Evolutionary conservation across 2,888 invertebrate genomes (phyloP), one percentile per base, ranked within the genome.

Genomic region (Leptothorax acervorum): DNA sequence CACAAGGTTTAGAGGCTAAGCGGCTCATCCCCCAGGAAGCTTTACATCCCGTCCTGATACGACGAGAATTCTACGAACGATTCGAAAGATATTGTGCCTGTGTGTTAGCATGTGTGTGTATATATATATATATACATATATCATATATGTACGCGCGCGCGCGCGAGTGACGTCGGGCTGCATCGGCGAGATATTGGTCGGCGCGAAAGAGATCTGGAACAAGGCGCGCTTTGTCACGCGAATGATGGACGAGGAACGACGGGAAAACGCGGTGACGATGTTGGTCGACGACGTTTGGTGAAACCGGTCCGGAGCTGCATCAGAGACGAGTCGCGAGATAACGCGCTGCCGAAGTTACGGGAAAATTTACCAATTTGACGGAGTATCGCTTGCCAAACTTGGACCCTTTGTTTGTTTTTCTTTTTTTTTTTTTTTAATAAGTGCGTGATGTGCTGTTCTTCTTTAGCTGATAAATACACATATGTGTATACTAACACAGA

Each of bases 1-100:
- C 93, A 93, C 93, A 92, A 93, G 94, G 92, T 94, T 94, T 94
- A 93, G 92, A 92, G 93, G 92, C 93, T 95, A 94, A 94, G 94
- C 94, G 94, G 94, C 94, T 95, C 94, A 94, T 94, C 93, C 92
- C 92, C 93, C 90, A 90, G 93, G 91, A 93, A 93, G 94, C 93
- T 93, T 93, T 94, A 93, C 92, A 94, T 93, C 93, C 92, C 93
- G 92, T 88, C 90, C 92, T 91, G 91, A 92, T 91, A 91, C 92
- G 90, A 89, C 90, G 92, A 88, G 90, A 90, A 92, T 92, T 90
- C 91, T 91, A 91, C 92, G 90, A 90, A 92, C 93, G 92, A 91
- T 92, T 93, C 90, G 91, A 91, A 93, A 93, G 91, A 93, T 92
- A 92, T 90, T 90, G 88, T 88, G 74, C 74, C 31, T 68, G 65